Base-by-base conservation (phyloP, 1,140 invertebrate species). In the Papilio dardanus region DNA sequence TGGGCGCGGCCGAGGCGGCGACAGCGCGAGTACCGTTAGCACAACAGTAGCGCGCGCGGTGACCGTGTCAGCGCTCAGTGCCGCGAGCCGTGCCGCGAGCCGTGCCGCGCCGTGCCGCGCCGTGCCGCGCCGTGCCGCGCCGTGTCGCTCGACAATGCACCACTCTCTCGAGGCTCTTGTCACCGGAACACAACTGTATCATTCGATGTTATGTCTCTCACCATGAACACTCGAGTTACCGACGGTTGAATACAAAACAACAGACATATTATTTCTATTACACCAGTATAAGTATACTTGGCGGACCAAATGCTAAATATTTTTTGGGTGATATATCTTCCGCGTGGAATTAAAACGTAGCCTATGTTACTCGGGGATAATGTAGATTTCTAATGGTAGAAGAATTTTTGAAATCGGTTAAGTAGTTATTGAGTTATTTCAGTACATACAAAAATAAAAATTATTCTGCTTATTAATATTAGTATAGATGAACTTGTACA, bases 41-140 rank as follows among this genome's bases (percentile, higher is more conserved):
- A 62, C 21, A 62, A 62, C 54, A 62, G 54, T 62, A 62, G 54
- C 24, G 54, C n/a, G 42, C 8, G 54, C 54, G 10, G 21, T 62
- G 54, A 62, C 54, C 54, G 54, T 62, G 54, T 62, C 54, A 62
- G 12, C 54, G 8, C 42, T 46, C 42, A n/a, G 42, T n/a, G 16
- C 42, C 16, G 42, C 14, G 40, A 42, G 40, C 19, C 16, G 16
- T n/a, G 42, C 42, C 6, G 16, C 16, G 42, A 19, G 40, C 3
- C 40, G 40, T 16, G 16, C 40, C 4, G 40, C 16, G 54, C 21
- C 24, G 54, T n/a, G 21, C 3, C 54, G 12, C 54, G n/a, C n/a
- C n/a, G n/a, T 28, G 54, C 54, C 24, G 40, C 16, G 54, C 21
- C 24, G 54, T n/a, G 21, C 3, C 54, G 12, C 54, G n/a, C n/a